Evolutionary conservation across 1,140 invertebrate species (phyloP).

Genomic region (Antheraea mylitta): DNA sequence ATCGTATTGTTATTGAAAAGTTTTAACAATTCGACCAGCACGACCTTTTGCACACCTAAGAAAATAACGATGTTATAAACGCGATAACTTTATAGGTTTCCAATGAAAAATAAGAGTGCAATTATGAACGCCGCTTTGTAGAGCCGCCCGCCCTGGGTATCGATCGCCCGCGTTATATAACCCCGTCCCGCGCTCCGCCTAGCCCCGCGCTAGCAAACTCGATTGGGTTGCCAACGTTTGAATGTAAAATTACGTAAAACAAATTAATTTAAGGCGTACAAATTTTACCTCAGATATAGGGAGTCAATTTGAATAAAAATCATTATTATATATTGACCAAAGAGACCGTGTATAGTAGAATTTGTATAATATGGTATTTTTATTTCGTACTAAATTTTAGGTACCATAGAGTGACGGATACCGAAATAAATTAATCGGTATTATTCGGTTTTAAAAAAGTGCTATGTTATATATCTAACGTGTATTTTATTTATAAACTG

Average conservation of each 20-base stretch:
- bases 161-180: conserved; percentile 68
- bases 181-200: conserved; percentile 36
- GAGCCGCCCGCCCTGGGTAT: conserved; percentile 52
- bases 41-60: not conserved
- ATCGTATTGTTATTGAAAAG: no score
- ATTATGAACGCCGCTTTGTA: conserved; percentile 41
- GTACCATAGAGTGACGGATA: no score
- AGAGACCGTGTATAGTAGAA: no score
- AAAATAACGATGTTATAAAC: conserved; percentile 22
- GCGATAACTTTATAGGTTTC: conserved; percentile 25
- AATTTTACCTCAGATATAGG: not conserved
- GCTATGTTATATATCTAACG: no score
- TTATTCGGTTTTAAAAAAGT: no score
- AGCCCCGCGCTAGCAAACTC: conserved; percentile 21
- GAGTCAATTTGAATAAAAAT: not conserved
- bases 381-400: no score
- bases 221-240: not conserved
- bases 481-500: no score
- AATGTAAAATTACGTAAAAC: not conserved
- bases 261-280: not conserved
- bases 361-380: no score
- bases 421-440: no score
- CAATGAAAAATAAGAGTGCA: conserved; percentile 19
- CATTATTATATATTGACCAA: no score
- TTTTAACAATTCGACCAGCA: no score